Percentiles rank a stretch among this genome's conserved stretches.
Evolutionary conservation across 2,888 invertebrate genomes (phyloP).

Genomic region (Drosophila colorata): DNA sequence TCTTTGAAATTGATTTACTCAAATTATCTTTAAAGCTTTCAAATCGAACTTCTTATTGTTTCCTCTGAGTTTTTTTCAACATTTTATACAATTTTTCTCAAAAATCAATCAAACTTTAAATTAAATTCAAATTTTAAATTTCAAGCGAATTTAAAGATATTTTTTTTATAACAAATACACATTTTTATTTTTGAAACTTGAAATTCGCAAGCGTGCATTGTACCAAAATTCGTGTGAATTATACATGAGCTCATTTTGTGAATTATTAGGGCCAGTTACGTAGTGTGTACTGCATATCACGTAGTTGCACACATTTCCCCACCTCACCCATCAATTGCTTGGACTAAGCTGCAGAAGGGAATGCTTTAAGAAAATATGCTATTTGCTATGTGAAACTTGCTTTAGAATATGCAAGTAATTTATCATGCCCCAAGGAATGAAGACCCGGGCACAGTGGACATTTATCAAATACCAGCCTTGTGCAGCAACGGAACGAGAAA

Average conservation of each 20-base stretch:
- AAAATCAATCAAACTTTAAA: no score
- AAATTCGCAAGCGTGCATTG: neutral
- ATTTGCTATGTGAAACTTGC: constrained; percentile 40
- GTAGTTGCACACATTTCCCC: constrained; percentile 23
- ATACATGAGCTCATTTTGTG: neutral
- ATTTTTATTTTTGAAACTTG: neutral
- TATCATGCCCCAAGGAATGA: constrained; percentile 62
- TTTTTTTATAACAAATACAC: no score
- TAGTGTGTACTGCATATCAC: constrained; percentile 13
- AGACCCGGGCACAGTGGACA: constrained; percentile 40
- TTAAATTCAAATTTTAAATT: no score
- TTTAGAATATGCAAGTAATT: constrained; percentile 59
- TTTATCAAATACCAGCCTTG: constrained; percentile 61
- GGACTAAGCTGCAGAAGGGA: constrained; percentile 12
- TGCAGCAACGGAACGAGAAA: constrained; percentile 36
- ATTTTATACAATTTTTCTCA: no score
- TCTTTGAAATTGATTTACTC: no score
- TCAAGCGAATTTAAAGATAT: no score
- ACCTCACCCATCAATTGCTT: neutral
- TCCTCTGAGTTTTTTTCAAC: no score
- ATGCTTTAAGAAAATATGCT: constrained; percentile 25
- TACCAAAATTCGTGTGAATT: neutral
- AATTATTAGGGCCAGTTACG: neutral
- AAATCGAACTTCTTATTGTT: no score
- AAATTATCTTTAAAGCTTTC: no score